Conservation (phyloP, 2,888 invertebrate genomes). For the Athetis lepigone region DNA sequence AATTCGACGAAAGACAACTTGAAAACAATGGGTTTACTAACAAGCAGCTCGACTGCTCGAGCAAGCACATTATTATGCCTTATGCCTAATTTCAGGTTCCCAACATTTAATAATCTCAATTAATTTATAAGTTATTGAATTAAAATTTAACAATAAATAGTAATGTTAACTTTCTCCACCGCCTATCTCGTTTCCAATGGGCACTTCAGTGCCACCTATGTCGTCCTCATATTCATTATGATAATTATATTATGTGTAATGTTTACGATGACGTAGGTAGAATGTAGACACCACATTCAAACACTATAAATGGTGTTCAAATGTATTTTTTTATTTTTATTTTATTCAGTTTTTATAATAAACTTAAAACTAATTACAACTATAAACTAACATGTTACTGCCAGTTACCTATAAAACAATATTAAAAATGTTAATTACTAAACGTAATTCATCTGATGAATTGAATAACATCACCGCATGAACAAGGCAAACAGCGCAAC, state of each 20-base stretch:
- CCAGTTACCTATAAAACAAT: slow-evolving; percentile 8
- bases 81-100: neutral
- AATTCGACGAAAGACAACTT: slow-evolving; percentile 28
- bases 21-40: slow-evolving; percentile 22
- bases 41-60: slow-evolving; percentile 13
- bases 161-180: slow-evolving; percentile 18
- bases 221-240: slow-evolving; percentile 41
- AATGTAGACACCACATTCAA: no score
- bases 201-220: slow-evolving; percentile 1
- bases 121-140: slow-evolving; percentile 8
- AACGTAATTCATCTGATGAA: slow-evolving; percentile 69
- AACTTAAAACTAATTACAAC: slow-evolving; percentile 8
- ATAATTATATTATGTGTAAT: slow-evolving; percentile 36
- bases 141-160: slow-evolving; percentile 4
- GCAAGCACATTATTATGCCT: slow-evolving; percentile 2
- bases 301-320: slow-evolving; percentile 23
- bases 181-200: slow-evolving; percentile 44
- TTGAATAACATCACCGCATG: slow-evolving; percentile 78
- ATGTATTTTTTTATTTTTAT: slow-evolving; percentile 29
- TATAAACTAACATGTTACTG: slow-evolving; percentile 18
- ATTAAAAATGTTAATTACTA: slow-evolving; percentile 70
- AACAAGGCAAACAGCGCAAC: slow-evolving; percentile 65
- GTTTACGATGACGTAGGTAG: slow-evolving; percentile 37
- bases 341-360: slow-evolving; percentile 34
- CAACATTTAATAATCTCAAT: neutral